A percentile compares a stretch with the other conserved stretches of the same genome.
Evolutionary conservation across 2,888 invertebrate genomes (phyloP).

Genomic region (Dermolepida albohirtum): DNA sequence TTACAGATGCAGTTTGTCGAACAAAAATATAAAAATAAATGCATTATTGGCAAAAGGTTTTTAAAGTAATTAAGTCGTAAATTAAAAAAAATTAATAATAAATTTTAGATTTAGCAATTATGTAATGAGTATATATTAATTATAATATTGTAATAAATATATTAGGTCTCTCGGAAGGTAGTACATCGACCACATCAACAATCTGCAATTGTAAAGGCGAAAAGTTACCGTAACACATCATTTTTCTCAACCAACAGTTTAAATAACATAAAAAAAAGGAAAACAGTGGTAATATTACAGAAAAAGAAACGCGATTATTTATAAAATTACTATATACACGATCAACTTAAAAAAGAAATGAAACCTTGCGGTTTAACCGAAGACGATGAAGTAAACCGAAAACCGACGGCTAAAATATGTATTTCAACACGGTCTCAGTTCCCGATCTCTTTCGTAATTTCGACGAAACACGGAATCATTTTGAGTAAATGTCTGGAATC

Average conservation of each 20-base stretch:
- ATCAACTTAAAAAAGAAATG: slow-evolving; percentile 44
- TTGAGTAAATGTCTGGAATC: neutral
- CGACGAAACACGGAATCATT: slow-evolving; percentile 7
- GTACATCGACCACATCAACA: too few relatives aligned
- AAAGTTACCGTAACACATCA: slow-evolving; percentile 23
- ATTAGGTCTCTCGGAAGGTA: too few relatives aligned
- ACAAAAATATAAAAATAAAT: too few relatives aligned
- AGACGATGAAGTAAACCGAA: slow-evolving; percentile 43
- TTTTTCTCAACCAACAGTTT: slow-evolving; percentile 16
- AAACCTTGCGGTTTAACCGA: slow-evolving; percentile 9
- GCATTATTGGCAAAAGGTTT: neutral
- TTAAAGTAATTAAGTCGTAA: slow-evolving; percentile 8
- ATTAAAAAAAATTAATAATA: neutral
- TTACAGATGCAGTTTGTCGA: neutral
- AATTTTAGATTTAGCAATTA: too few relatives aligned
- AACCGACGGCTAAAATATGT: slow-evolving; percentile 34
- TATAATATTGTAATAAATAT: too few relatives aligned
- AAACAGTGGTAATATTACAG: too few relatives aligned
- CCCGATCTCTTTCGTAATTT: slow-evolving; percentile 8
- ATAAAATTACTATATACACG: slow-evolving; percentile 54
- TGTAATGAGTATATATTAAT: too few relatives aligned
- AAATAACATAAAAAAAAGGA: slow-evolving; percentile 4
- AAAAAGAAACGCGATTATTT: slow-evolving; percentile 46
- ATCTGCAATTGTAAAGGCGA: neutral
- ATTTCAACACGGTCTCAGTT: slow-evolving; percentile 42